Percentiles rank a stretch among this genome's conserved stretches.
Evolutionary conservation across 2,888 invertebrate species (phyloP).

Genomic region (Antheraea assamensis): DNA sequence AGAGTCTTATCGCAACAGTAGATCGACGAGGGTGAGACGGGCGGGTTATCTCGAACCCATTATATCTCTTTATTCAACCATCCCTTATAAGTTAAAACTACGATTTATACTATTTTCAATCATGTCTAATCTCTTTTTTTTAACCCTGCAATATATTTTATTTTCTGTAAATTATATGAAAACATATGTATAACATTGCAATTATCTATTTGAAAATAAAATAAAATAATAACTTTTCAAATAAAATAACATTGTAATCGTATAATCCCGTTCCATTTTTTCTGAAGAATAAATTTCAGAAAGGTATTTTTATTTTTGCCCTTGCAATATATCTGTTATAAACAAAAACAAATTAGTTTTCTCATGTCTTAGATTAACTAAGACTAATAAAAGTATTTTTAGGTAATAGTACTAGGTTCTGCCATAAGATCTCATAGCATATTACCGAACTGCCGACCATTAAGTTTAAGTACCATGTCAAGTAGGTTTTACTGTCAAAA

Average conservation of each 20-base stretch:
- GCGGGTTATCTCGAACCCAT: conserved; percentile 52
- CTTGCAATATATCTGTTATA: too few species aligned
- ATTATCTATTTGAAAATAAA: background rate
- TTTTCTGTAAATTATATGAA: background rate
- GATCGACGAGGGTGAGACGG: conserved; percentile 47
- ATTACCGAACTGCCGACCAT: too few species aligned
- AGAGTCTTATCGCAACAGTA: conserved; percentile 64
- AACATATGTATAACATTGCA: background rate
- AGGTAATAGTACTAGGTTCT: too few species aligned
- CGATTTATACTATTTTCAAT: background rate
- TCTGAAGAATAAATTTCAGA: too few species aligned
- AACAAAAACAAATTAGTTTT: too few species aligned
- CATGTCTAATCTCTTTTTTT: background rate
- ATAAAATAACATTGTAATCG: background rate
- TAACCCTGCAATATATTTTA: background rate
- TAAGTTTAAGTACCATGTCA: too few species aligned
- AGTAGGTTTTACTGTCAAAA: too few species aligned
- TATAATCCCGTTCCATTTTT: background rate
- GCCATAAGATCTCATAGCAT: too few species aligned
- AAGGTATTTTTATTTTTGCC: too few species aligned
- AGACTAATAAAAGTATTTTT: too few species aligned
- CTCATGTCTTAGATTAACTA: too few species aligned
- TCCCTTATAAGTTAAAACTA: conserved; percentile 21
- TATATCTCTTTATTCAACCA: conserved; percentile 45
- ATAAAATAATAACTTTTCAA: background rate